Conservation (phyloP, 2,797 vertebrate genomes). For the Philypnodon macrostomus region DNA sequence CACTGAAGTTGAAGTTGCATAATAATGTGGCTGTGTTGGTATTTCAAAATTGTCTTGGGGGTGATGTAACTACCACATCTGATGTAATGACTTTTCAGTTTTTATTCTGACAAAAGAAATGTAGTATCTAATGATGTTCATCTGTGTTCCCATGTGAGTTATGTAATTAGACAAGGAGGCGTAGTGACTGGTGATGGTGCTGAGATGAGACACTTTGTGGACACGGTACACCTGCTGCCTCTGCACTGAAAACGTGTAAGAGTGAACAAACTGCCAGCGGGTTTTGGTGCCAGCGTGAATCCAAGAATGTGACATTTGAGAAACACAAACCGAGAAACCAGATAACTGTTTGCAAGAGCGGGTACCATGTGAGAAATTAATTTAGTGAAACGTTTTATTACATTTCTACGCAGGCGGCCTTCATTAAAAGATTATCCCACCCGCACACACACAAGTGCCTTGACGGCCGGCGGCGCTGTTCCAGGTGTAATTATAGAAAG, state of each 20-base stretch:
- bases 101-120: slow-evolving; percentile 26
- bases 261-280: background rate
- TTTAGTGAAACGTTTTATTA: slow-evolving; percentile 24
- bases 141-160: slow-evolving; percentile 16
- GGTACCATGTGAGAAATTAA: slow-evolving; percentile 15
- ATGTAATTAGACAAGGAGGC: slow-evolving; percentile 33
- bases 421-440: slow-evolving; percentile 32
- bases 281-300: slow-evolving; percentile 6
- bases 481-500: slow-evolving; percentile 67
- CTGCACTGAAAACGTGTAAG: slow-evolving; percentile 11
- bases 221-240: slow-evolving; percentile 38
- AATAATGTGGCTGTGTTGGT: no score
- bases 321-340: slow-evolving; percentile 7
- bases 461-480: slow-evolving; percentile 38
- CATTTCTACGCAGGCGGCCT: slow-evolving; percentile 9
- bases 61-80: no score
- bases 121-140: slow-evolving; percentile 19
- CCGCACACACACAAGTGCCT: slow-evolving; percentile 11
- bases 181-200: slow-evolving; percentile 19
- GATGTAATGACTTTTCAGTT: background rate
- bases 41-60: no score
- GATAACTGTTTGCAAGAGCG: background rate
- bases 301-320: slow-evolving; percentile 10
- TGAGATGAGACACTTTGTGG: slow-evolving; percentile 34
- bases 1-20: no score